These are phyloP conservation scores for Caenorhabditis remanei DNA, from an alignment of 1,140 invertebrate genomes.

Conservation along the genomic window DNA sequence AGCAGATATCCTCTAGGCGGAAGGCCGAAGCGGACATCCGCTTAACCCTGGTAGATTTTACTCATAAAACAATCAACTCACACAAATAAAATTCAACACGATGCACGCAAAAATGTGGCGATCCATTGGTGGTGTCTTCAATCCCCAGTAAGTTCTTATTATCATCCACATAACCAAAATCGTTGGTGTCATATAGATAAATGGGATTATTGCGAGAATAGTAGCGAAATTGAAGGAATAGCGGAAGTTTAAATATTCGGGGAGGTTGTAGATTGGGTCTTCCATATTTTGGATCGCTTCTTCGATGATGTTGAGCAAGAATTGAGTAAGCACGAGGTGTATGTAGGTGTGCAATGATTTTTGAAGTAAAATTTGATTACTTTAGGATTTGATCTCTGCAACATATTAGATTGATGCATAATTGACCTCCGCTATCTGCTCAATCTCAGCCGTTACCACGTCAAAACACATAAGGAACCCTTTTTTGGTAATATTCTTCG, in stretches of 20 bases:
- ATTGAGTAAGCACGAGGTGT: not conserved
- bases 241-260: not conserved
- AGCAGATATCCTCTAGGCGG: too few species aligned
- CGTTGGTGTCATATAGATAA: not conserved
- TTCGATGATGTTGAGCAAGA: too few species aligned
- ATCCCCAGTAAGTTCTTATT: not conserved
- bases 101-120: slow-evolving; percentile 6
- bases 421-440: too few species aligned
- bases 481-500: too few species aligned
- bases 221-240: not conserved
- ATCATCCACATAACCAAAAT: not conserved
- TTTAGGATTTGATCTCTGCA: not conserved
- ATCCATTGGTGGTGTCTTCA: not conserved
- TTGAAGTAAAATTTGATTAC: not conserved
- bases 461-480: too few species aligned
- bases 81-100: not conserved
- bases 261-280: not conserved
- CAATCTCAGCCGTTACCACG: too few species aligned
- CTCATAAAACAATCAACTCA: not conserved
- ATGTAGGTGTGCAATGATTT: not conserved
- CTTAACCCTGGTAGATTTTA: too few species aligned
- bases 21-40: too few species aligned
- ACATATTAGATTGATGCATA: too few species aligned
- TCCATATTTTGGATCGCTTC: too few species aligned
- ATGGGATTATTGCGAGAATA: not conserved